Evolutionary conservation across 2,113 vertebrate species (phyloP).

Genomic region (Trematomus loennbergii): DNA sequence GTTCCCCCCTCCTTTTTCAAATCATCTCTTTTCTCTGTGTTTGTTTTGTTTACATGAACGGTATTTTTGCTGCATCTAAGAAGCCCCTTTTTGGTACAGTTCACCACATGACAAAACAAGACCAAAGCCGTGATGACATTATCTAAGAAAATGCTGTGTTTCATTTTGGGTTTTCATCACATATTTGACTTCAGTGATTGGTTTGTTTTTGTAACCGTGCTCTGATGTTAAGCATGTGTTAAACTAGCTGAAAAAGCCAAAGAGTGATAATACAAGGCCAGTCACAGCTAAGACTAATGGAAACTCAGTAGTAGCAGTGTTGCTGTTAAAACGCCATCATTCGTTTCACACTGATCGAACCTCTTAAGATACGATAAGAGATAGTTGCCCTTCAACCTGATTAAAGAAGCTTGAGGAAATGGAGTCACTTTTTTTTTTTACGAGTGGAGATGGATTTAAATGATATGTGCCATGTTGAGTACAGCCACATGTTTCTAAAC

Average conservation of each 20-base stretch:
- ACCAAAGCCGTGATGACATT: conserved; percentile 39
- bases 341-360: conserved; percentile 28
- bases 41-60: conserved; percentile 44
- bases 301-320: conserved; percentile 1
- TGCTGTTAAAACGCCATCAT: conserved; percentile 25
- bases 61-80: conserved; percentile 26
- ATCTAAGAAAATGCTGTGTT: conserved; percentile 16
- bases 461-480: background rate
- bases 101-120: conserved; percentile 51
- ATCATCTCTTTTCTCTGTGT: conserved; percentile 49
- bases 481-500: conserved; percentile 6
- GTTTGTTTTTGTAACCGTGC: conserved; percentile 16
- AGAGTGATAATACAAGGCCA: background rate
- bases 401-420: conserved; percentile 27
- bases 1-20: conserved; percentile 27
- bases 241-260: conserved; percentile 1
- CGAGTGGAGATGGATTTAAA: conserved; percentile 14
- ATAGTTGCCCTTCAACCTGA: conserved; percentile 29
- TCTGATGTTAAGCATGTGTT: conserved; percentile 12
- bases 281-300: background rate
- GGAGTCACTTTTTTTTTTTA: background rate
- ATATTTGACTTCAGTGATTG: conserved; percentile 19
- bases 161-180: conserved; percentile 19
- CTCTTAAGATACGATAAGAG: background rate
- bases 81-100: conserved; percentile 2